phyloP scores from a whole-genome alignment of 2,797 vertebrate genomes.

The Hydrophis major region DNA sequence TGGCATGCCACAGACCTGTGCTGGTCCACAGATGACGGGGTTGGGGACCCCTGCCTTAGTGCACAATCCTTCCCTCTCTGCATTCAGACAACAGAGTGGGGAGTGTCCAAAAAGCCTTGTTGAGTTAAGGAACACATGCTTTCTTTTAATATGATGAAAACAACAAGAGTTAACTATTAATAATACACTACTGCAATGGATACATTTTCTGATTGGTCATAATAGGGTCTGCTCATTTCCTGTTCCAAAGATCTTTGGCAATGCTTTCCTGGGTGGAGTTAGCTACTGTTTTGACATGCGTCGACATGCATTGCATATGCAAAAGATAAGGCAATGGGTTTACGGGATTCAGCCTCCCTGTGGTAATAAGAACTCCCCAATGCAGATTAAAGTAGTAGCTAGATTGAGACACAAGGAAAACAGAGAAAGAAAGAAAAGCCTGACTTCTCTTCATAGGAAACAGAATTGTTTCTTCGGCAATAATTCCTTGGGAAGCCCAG shows the following conservation, averaged over 20 bases:
- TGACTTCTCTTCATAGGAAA: constrained; percentile 9
- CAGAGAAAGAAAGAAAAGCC: background rate
- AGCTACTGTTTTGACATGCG: background rate
- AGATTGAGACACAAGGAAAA: background rate
- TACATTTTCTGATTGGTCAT: background rate
- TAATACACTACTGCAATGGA: too few species aligned
- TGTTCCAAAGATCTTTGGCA: background rate
- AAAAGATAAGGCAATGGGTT: background rate
- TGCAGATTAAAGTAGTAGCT: background rate
- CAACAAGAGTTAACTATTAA: background rate
- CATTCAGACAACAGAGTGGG: background rate
- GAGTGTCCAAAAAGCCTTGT: background rate
- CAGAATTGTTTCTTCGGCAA: constrained; percentile 6
- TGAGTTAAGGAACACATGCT: background rate
- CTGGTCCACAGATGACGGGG: background rate
- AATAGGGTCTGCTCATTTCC: background rate
- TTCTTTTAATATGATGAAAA: background rate
- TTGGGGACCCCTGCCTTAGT: background rate
- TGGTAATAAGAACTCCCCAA: background rate
- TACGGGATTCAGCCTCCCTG: background rate
- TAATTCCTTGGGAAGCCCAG: background rate
- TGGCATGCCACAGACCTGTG: background rate
- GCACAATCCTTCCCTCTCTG: background rate
- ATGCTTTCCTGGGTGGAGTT: background rate
- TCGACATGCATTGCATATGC: background rate